These are phyloP conservation scores for Hirtodrosophila trivittata DNA, from an alignment of 2,888 invertebrate genomes.

Conservation along the genomic window DNA sequence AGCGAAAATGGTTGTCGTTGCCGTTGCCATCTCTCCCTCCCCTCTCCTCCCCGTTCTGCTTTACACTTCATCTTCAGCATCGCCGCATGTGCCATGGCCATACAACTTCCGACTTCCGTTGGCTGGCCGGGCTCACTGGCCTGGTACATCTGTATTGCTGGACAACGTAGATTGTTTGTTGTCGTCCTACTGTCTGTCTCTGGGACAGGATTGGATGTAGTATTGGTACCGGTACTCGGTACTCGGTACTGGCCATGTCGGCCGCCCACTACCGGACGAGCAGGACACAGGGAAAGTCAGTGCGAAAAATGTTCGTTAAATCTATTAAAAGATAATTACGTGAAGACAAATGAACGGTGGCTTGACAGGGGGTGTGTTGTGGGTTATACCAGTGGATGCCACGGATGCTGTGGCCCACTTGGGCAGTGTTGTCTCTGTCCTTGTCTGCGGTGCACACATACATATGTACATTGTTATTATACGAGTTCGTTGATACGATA, in stretches of 20 bases:
- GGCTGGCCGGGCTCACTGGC: slow-evolving; percentile 43
- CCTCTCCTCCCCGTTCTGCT: slow-evolving; percentile 10
- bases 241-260: slow-evolving; percentile 1
- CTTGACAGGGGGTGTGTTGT: not conserved
- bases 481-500: slow-evolving; percentile 78
- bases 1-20: slow-evolving; percentile 67
- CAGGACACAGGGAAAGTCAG: slow-evolving; percentile 63
- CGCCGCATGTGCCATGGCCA: slow-evolving; percentile 74
- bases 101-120: slow-evolving; percentile 77
- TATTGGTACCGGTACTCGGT: slow-evolving; percentile 7
- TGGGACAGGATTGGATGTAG: slow-evolving; percentile 5
- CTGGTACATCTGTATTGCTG: slow-evolving; percentile 31
- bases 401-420: not conserved
- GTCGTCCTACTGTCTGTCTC: slow-evolving; percentile 12
- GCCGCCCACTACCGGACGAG: slow-evolving; percentile 12
- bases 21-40: slow-evolving; percentile 11
- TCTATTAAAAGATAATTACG: slow-evolving; percentile 80
- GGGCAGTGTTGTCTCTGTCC: slow-evolving; percentile 30
- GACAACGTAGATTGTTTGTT: slow-evolving; percentile 35
- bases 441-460: slow-evolving; percentile 35
- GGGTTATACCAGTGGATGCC: slow-evolving; percentile 11
- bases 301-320: slow-evolving; percentile 79
- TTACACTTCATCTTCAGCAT: slow-evolving; percentile 26
- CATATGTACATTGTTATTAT: slow-evolving; percentile 65
- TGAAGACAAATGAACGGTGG: slow-evolving; percentile 73